Conservation (phyloP, 2,113 vertebrate genomes). For the Procavia capensis region DNA sequence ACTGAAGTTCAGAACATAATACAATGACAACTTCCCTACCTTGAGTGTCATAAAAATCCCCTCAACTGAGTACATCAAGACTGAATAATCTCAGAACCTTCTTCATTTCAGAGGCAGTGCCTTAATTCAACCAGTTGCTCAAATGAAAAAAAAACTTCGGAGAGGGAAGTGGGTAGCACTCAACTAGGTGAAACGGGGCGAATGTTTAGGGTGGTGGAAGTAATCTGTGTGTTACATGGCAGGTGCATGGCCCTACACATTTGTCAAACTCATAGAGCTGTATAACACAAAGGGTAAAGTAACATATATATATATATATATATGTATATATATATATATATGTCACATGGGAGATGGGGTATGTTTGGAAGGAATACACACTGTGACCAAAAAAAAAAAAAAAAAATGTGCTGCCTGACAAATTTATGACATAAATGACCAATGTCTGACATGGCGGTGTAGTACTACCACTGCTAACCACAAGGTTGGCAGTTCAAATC, state of each 20-base stretch:
- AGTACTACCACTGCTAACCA: no score
- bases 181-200: neutral
- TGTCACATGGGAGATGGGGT: neutral
- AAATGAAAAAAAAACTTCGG: neutral
- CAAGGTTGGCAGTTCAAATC: no score
- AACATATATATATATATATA: neutral
- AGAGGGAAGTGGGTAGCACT: neutral
- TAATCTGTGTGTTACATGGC: neutral
- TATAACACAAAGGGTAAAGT: neutral
- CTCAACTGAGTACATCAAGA: constrained; percentile 4
- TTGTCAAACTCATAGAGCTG: neutral
- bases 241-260: neutral
- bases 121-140: neutral
- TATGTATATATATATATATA: no score
- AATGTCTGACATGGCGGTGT: neutral
- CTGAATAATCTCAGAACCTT: neutral
- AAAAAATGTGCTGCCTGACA: neutral
- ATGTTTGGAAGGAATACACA: neutral
- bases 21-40: neutral
- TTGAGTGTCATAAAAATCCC: neutral
- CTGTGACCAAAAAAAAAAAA: neutral
- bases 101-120: neutral
- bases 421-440: neutral
- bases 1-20: neutral
- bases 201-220: neutral